Evolutionary conservation across 2,888 invertebrate genomes (phyloP).

Genomic region (Diloba caeruleocephala): DNA sequence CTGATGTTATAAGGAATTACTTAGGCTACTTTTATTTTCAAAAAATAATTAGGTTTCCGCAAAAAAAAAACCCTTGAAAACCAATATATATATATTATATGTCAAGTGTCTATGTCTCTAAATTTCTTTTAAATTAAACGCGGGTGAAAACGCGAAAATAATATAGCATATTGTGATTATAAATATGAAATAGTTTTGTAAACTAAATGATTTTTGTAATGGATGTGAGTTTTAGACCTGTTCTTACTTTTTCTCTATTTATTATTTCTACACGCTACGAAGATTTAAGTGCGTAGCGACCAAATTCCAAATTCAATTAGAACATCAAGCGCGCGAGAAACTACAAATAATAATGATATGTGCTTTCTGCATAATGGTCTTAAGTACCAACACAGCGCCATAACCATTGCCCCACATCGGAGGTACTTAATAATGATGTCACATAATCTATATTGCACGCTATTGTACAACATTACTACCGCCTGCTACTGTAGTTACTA

Average conservation of each 20-base stretch:
- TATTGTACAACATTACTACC: slow-evolving; percentile 29
- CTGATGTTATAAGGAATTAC: too few species aligned
- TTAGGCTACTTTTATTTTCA: too few species aligned
- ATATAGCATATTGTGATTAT: too few species aligned
- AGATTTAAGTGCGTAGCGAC: slow-evolving; percentile 1
- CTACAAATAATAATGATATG: slow-evolving; percentile 31
- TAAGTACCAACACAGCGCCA: slow-evolving; percentile 26
- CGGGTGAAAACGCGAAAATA: too few species aligned
- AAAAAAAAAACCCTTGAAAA: too few species aligned
- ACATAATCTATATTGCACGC: slow-evolving; percentile 55
- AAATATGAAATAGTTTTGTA: not conserved
- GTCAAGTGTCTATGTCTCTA: too few species aligned
- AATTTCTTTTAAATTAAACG: too few species aligned
- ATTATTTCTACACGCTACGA: slow-evolving; percentile 1
- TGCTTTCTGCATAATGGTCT: slow-evolving; percentile 41
- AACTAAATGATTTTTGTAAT: too few species aligned
- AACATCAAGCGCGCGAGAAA: slow-evolving; percentile 27
- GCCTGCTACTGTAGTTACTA: slow-evolving; percentile 19
- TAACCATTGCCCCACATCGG: slow-evolving; percentile 48
- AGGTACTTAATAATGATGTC: slow-evolving; percentile 51
- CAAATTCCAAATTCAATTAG: slow-evolving; percentile 19
- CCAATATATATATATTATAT: too few species aligned
- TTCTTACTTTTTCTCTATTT: not conserved
- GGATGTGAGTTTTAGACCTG: too few species aligned
- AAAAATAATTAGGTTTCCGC: too few species aligned